These are phyloP conservation scores for Dreissena rostriformis DNA, from an alignment of 1,140 invertebrate genomes.

Conservation along the genomic window DNA sequence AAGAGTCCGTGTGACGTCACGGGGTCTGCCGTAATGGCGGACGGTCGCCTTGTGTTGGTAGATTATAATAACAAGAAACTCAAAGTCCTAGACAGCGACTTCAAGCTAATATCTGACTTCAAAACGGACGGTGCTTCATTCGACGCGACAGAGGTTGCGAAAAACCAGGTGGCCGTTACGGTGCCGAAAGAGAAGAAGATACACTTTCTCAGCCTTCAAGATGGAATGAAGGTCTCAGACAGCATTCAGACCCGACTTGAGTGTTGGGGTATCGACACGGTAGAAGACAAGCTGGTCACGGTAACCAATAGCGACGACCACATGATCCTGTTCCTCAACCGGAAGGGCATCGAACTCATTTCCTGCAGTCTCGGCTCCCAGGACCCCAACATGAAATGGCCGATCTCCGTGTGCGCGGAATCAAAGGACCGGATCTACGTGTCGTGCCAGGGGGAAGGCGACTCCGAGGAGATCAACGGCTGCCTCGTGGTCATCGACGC, in stretches of 20 bases:
- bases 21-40: slow-evolving; percentile 41
- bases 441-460: slow-evolving; percentile 49
- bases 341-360: slow-evolving; percentile 39
- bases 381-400: slow-evolving; percentile 54
- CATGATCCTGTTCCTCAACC: slow-evolving; percentile 45
- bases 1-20: slow-evolving; percentile 54
- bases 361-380: slow-evolving; percentile 48
- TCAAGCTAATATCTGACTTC: slow-evolving; percentile 42
- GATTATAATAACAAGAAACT: slow-evolving; percentile 56
- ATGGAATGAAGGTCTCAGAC: slow-evolving; percentile 37
- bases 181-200: slow-evolving; percentile 54
- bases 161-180: slow-evolving; percentile 41
- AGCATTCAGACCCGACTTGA: slow-evolving; percentile 48
- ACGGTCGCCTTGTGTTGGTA: slow-evolving; percentile 40
- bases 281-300: slow-evolving; percentile 45
- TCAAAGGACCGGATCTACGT: slow-evolving; percentile 43
- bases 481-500: slow-evolving; percentile 44
- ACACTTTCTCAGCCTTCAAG: slow-evolving; percentile 46
- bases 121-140: slow-evolving; percentile 53
- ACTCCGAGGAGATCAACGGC: slow-evolving; percentile 44
- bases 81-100: slow-evolving; percentile 44
- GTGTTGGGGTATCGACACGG: slow-evolving; percentile 34
- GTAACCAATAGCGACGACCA: slow-evolving; percentile 52
- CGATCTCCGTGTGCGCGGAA: slow-evolving; percentile 49
- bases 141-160: slow-evolving; percentile 9